Conservation (phyloP, 1,140 invertebrate species). For the Orius laevigatus region DNA sequence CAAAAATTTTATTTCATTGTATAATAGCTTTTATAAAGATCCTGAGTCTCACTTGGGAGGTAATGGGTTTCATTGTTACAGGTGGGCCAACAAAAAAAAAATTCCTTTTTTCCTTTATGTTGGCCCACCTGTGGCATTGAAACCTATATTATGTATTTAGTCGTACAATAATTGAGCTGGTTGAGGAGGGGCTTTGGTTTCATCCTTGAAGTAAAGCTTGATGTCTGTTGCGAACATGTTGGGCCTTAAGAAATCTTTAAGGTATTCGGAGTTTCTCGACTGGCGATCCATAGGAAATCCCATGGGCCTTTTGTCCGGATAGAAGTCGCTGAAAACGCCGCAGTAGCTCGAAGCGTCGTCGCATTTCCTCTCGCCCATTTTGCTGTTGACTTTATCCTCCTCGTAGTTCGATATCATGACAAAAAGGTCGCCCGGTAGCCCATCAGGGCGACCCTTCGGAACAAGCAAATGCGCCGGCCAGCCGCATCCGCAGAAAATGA, state of each 20-base stretch:
- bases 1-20: too few relatives aligned
- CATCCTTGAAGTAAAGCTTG: conserved; percentile 28
- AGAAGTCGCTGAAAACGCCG: conserved; percentile 50
- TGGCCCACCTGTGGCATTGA: too few relatives aligned
- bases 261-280: conserved; percentile 29
- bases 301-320: conserved; percentile 56
- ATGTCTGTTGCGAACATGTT: conserved; percentile 47
- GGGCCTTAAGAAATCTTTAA: conserved; percentile 44
- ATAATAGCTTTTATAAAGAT: too few relatives aligned
- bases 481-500: conserved; percentile 69
- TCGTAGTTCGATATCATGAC: conserved; percentile 64
- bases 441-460: conserved; percentile 50
- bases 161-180: too few relatives aligned
- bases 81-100: too few relatives aligned
- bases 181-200: too few relatives aligned
- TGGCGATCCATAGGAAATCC: conserved; percentile 61
- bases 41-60: too few relatives aligned
- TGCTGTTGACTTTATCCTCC: conserved; percentile 41
- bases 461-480: conserved; percentile 75
- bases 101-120: too few relatives aligned
- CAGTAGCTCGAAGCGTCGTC: conserved; percentile 56
- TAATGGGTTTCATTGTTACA: too few relatives aligned
- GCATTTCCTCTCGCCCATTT: conserved; percentile 26
- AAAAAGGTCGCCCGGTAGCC: conserved; percentile 53
- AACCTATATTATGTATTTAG: too few relatives aligned